These are phyloP conservation scores for Oreochromis aureus DNA, from an alignment of 2,113 vertebrate genomes.

Conservation along the genomic window DNA sequence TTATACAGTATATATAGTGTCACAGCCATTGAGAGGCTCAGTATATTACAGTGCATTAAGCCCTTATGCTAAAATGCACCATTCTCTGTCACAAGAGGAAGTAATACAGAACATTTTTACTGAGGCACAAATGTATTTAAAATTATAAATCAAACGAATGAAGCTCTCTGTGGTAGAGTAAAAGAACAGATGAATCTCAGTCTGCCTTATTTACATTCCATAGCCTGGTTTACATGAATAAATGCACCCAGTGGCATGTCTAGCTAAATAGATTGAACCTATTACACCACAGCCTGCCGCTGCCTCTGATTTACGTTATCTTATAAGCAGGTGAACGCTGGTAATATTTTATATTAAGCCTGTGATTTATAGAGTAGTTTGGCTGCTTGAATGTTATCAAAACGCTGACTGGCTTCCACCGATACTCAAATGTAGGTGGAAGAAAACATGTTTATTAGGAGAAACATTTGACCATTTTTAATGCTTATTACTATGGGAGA, in stretches of 20 bases:
- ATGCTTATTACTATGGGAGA: background rate
- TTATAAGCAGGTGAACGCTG: conserved; percentile 26
- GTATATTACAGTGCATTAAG: background rate
- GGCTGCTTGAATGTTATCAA: background rate
- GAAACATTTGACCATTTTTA: background rate
- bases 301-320: conserved; percentile 9
- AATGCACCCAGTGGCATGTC: background rate
- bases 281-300: background rate
- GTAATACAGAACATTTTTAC: background rate
- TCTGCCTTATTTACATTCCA: background rate
- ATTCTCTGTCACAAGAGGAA: background rate
- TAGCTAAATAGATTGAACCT: conserved; percentile 10
- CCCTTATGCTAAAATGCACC: background rate
- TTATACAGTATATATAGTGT: background rate
- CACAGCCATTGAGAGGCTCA: background rate
- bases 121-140: background rate
- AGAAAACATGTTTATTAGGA: background rate
- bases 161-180: background rate
- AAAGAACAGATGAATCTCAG: background rate
- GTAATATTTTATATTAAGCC: background rate
- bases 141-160: conserved; percentile 11
- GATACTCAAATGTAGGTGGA: background rate
- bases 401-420: background rate
- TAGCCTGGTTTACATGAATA: conserved; percentile 10
- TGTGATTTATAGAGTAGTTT: background rate